A percentile compares a stretch with the other conserved stretches of the same genome.
These are phyloP conservation scores for Tethea ocularis DNA, from an alignment of 2,888 invertebrate species.

Conservation along the genomic window DNA sequence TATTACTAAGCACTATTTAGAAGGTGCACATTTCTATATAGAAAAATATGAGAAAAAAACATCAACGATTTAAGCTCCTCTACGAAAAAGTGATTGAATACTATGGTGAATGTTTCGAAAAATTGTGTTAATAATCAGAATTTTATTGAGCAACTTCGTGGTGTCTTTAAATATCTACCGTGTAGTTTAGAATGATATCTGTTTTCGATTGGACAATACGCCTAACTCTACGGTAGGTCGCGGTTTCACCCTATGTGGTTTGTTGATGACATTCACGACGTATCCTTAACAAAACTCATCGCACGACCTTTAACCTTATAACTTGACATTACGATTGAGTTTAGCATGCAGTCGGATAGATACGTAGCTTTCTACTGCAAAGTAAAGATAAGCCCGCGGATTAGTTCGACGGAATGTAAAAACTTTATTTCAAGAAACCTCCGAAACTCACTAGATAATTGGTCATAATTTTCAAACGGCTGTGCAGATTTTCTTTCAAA, in stretches of 20 bases:
- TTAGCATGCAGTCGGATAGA: constrained; percentile 26
- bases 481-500: no score
- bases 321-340: constrained; percentile 24
- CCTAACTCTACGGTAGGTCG: constrained; percentile 75
- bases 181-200: constrained; percentile 6
- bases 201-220: constrained; percentile 50
- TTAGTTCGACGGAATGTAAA: constrained; percentile 70
- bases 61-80: no score
- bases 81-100: no score
- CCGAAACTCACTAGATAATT: no score
- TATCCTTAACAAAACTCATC: constrained; percentile 46
- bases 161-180: no score
- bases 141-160: no score
- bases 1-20: constrained; percentile 1
- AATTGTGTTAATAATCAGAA: no score
- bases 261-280: constrained; percentile 61
- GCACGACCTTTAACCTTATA: constrained; percentile 39
- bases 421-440: no score
- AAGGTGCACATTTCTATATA: no score
- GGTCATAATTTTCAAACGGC: no score
- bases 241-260: constrained; percentile 67
- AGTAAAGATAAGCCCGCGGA: constrained; percentile 74
- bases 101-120: no score
- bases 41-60: no score
- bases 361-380: constrained; percentile 64